Percentiles rank a stretch among this genome's conserved stretches.
Conservation (phyloP, 2,888 invertebrate genomes). For the Panzeria rudis region DNA sequence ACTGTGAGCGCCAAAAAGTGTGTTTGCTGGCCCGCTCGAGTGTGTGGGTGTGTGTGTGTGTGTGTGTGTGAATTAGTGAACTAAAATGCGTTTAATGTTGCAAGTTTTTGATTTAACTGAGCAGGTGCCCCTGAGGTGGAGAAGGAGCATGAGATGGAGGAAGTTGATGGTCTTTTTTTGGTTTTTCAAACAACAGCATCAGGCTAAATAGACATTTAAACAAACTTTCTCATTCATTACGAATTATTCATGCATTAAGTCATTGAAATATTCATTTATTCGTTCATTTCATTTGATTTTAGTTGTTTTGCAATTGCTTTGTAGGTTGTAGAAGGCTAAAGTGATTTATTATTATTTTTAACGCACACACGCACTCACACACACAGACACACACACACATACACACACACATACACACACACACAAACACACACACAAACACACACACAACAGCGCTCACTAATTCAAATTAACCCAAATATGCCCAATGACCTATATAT, state of each 20-base stretch:
- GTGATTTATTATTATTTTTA: conserved; percentile 42
- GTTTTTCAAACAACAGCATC: background rate
- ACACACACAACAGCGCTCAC: background rate
- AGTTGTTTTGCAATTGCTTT: conserved; percentile 29
- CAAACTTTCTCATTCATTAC: conserved; percentile 33
- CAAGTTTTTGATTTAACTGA: conserved; percentile 23
- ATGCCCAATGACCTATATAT: too few species aligned
- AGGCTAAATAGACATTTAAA: conserved; percentile 17
- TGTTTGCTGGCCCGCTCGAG: background rate
- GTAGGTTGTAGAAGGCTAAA: background rate
- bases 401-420: too few species aligned
- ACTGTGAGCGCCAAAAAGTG: background rate
- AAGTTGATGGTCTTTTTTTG: background rate
- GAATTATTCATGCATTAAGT: conserved; percentile 41
- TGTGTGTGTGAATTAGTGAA: background rate
- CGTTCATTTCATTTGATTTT: conserved; percentile 32
- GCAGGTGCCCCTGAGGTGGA: background rate
- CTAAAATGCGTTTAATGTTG: conserved; percentile 20
- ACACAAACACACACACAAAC: too few species aligned
- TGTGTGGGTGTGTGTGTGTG: background rate
- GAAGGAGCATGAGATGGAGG: background rate
- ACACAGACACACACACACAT: too few species aligned
- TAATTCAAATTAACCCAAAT: conserved; percentile 2
- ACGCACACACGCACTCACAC: background rate
- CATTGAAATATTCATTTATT: conserved; percentile 36